Conservation (phyloP, 2,113 vertebrate genomes). For the Urocolius indicus region DNA sequence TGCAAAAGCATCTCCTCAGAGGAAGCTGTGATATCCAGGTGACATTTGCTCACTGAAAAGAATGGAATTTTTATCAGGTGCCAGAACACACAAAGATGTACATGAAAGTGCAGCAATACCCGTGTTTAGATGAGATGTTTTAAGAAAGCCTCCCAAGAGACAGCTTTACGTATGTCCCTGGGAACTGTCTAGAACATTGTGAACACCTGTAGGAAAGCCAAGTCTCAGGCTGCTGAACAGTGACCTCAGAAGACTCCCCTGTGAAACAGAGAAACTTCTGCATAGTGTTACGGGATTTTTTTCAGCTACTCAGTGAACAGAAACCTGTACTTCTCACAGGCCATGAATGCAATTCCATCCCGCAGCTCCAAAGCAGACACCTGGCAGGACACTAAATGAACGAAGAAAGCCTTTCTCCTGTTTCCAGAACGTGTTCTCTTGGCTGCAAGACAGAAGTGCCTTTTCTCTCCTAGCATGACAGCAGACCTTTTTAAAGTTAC, state of each 20-base stretch:
- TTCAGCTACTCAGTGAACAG: neutral
- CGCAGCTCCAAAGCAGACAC: neutral
- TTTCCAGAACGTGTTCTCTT: neutral
- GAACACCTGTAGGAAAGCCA: conserved; percentile 5
- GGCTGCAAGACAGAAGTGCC: neutral
- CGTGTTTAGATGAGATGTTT: conserved; percentile 50
- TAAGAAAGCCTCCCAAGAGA: neutral
- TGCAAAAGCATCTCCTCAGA: neutral
- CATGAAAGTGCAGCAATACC: neutral
- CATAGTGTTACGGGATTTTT: neutral
- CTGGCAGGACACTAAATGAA: neutral
- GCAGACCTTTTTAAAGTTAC: neutral
- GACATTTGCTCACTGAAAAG: neutral
- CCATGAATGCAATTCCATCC: neutral
- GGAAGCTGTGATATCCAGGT: conserved; percentile 35
- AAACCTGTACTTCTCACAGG: neutral
- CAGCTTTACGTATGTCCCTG: neutral
- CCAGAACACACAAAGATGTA: conserved; percentile 50
- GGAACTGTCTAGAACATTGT: neutral
- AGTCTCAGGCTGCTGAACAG: neutral
- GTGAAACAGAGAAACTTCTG: conserved; percentile 11
- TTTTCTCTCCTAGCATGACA: neutral
- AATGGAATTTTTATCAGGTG: conserved; percentile 58
- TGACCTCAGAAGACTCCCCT: neutral
- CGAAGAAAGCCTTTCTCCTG: neutral